Base-by-base conservation (phyloP, 2,797 vertebrate genomes). In the Hephaestus fuliginosus region DNA sequence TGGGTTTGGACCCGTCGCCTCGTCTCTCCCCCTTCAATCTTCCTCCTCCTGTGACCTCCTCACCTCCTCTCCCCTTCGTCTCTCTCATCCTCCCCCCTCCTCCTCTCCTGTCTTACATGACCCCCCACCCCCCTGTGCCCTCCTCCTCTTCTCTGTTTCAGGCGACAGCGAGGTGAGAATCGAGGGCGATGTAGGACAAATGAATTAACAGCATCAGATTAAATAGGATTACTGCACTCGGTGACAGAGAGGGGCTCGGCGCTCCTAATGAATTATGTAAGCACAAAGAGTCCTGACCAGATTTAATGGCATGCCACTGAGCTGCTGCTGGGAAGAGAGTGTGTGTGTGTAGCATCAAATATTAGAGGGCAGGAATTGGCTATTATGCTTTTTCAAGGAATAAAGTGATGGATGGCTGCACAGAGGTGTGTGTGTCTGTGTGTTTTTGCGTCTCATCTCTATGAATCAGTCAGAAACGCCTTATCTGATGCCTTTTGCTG, bases 201-300 rank as follows among this genome's bases (percentile, higher is more conserved):
- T 78, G 78, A 93, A 89, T 89, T 88, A 88, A 78, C 87, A 88
- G 77, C 80, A 70, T 88, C 85, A 91, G 87, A 90, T 91, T 90
- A 91, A 86, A 84, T n/a, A 41, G 76, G 86, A 89, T 86, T 88
- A 88, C 60, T 77, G 20, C 74, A 39, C 83, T 88, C 78, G 12
- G 61, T 80, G 80, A 82, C 78, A 73, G 78, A 65, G 78, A 64
- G 48, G 48, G 43, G 70, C 69, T 55, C 4, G 39, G 18, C 14
- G 51, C 67, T 69, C 66, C 82, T 83, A 60, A 86, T 91, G 80
- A 88, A 91, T 90, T 88, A 91, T 91, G 90, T 72, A 91, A 85
- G 82, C 53, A 49, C 70, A 69, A 77, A 39, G 33, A 83, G 78
- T 76, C 53, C 79, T 80, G 80, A 71, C 8, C 49, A 76, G 61